A percentile compares a stretch with the other conserved stretches of the same genome.
phyloP scores from a whole-genome alignment of 1,140 invertebrate species.

The Hyles vespertilio region DNA sequence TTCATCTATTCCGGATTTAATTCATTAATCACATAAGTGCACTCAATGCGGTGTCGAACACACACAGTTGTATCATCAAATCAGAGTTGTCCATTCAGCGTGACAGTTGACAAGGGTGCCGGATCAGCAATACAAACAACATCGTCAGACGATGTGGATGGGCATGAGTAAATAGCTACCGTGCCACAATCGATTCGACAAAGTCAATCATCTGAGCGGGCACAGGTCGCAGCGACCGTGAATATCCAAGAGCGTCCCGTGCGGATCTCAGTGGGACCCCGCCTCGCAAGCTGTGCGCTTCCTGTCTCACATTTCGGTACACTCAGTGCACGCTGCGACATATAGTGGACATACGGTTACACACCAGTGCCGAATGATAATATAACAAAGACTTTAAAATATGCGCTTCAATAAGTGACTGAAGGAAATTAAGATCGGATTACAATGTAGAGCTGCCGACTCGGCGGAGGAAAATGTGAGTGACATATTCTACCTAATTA shows the following conservation, averaged over 20 bases:
- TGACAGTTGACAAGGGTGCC: constrained; percentile 49
- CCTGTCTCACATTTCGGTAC: constrained; percentile 27
- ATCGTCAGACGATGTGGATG: constrained; percentile 32
- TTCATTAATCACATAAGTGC: too few relatives aligned
- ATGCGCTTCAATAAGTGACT: constrained; percentile 39
- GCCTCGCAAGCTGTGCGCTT: constrained; percentile 53
- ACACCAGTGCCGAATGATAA: constrained; percentile 7
- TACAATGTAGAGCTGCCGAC: constrained; percentile 68
- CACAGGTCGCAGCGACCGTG: constrained; percentile 65
- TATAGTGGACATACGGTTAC: not conserved
- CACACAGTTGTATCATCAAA: constrained; percentile 12
- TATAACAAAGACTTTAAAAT: constrained; percentile 8
- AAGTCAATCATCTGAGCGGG: constrained; percentile 63
- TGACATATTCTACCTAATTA: constrained; percentile 11
- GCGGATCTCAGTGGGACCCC: constrained; percentile 50
- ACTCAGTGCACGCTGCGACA: not conserved
- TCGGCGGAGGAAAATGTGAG: constrained; percentile 66
- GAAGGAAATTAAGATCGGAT: constrained; percentile 32
- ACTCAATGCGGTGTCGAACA: not conserved
- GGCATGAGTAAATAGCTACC: constrained; percentile 52
- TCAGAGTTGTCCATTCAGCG: constrained; percentile 34
- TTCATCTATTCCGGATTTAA: constrained; percentile 1
- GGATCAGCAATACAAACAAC: constrained; percentile 37
- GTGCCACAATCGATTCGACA: constrained; percentile 68
- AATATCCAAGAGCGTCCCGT: constrained; percentile 50